Evolutionary conservation across 2,888 invertebrate species (phyloP), one percentile per base, ranked within the genome.

Genomic region (Lypha dubia): DNA sequence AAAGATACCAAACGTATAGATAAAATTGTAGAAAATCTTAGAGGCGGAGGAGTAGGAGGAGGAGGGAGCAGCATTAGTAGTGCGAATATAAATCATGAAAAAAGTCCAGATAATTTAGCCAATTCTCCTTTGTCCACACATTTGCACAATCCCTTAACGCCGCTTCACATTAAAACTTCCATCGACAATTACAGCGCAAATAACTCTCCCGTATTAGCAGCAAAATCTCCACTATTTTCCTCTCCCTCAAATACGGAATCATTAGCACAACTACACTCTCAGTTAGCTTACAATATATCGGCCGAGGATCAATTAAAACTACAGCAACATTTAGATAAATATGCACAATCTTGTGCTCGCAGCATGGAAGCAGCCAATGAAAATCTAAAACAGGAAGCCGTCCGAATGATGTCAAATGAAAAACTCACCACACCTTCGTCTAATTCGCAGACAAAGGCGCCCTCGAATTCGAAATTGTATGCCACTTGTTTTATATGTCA

Each of bases 401-500:
- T 76, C 11, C 53, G 73, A 63, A 44, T 82, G n/a, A 56, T 75
- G 68, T 60, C 65, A 20, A 82, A 53, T 53, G 84, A 84, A 49
- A 84, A 84, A 44, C 56, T 81, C 3, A 17, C 32, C 11, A 70
- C 73, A 35, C 41, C 81, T 0, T 58, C n/a, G n/a, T n/a, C 82
- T 20, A 86, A 83, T 79, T 63, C 84, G 2, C 87, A 88, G 58
- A 77, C 87, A 20, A 92, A 93, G 86, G 87, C 91, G 70, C 91
- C 91, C 1, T 90, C 92, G 7, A 92, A 92, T 86, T 92, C 92
- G n/a, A 94, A 94, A 90, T 87, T 93, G n/a, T 93, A 94, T 88
- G 94, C 96, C 6, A 95, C 95, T 17, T 97, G 97, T 92, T 95
- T 95, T 83, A 94, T 97, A 70, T 97, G 97, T 92, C 96, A 96